A percentile compares a stretch with the other conserved stretches of the same genome.
phyloP scores from a whole-genome alignment of 1,140 invertebrate species.

The Drosophila cardini region DNA sequence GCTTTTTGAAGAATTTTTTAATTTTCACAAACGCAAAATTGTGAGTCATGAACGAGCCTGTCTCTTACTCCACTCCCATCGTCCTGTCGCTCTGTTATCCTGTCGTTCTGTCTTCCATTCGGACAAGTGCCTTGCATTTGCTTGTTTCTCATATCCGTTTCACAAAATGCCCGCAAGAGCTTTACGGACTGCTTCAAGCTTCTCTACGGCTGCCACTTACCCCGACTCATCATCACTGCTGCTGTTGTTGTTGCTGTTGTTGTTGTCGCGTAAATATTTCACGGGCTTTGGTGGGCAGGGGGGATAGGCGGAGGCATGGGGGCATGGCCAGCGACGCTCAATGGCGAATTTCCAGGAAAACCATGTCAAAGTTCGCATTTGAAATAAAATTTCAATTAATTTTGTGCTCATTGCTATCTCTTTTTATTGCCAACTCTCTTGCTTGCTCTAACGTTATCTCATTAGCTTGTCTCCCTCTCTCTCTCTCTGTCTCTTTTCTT shows the following conservation, averaged over 20 bases:
- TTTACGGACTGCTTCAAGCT: conserved; percentile 23
- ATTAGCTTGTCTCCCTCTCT: conserved; percentile 4
- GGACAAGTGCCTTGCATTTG: conserved; percentile 60
- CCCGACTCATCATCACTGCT: conserved; percentile 13
- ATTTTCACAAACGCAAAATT: conserved; percentile 77
- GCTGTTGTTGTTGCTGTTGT: conserved; percentile 41
- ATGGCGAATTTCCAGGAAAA: conserved; percentile 54
- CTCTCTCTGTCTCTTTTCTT: neutral
- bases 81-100: neutral
- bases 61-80: neutral
- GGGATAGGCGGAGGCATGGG: conserved; percentile 1
- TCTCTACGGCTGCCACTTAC: conserved; percentile 11
- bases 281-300: conserved; percentile 39
- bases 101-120: conserved; percentile 2
- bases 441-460: conserved; percentile 1
- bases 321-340: conserved; percentile 6
- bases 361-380: conserved; percentile 68
- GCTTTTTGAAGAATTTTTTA: conserved; percentile 78
- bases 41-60: conserved; percentile 58
- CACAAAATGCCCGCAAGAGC: conserved; percentile 74
- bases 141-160: conserved; percentile 81
- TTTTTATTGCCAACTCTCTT: neutral
- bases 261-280: conserved; percentile 52
- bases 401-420: conserved; percentile 37
- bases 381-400: conserved; percentile 74